Conservation (phyloP, 1,140 invertebrate genomes). For the Venustaconcha ellipsiformis region DNA sequence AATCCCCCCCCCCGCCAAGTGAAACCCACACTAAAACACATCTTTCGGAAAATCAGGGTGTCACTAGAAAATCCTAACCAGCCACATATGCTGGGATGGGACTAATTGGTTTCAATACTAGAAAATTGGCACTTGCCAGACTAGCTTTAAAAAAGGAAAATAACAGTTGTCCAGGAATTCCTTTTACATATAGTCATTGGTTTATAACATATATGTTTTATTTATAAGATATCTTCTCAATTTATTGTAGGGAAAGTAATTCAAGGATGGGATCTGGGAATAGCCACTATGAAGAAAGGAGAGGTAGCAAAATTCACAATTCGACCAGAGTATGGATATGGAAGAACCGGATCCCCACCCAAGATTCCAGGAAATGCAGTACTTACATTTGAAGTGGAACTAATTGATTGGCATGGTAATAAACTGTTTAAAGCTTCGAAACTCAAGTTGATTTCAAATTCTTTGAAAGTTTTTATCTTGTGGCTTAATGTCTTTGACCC, state of each 20-base stretch:
- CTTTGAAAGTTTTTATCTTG: no score
- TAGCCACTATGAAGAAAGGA: constrained; percentile 93
- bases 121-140: no score
- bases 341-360: constrained; percentile 83
- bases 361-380: constrained; percentile 92
- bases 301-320: constrained; percentile 89
- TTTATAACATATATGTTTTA: no score
- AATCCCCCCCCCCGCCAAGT: no score
- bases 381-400: constrained; percentile 86
- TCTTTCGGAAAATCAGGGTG: no score
- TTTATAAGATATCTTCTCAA: background rate
- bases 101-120: no score
- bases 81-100: no score
- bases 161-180: no score
- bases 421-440: background rate
- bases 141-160: no score
- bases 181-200: no score
- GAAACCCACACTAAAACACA: no score
- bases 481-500: background rate
- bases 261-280: constrained; percentile 95
- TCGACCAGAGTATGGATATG: constrained; percentile 93
- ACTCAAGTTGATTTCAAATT: background rate
- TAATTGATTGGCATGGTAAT: constrained; percentile 67
- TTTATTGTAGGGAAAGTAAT: constrained; percentile 80
- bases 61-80: no score